Conservation (phyloP, 2,113 vertebrate species). For the Pygoscelis adeliae region DNA sequence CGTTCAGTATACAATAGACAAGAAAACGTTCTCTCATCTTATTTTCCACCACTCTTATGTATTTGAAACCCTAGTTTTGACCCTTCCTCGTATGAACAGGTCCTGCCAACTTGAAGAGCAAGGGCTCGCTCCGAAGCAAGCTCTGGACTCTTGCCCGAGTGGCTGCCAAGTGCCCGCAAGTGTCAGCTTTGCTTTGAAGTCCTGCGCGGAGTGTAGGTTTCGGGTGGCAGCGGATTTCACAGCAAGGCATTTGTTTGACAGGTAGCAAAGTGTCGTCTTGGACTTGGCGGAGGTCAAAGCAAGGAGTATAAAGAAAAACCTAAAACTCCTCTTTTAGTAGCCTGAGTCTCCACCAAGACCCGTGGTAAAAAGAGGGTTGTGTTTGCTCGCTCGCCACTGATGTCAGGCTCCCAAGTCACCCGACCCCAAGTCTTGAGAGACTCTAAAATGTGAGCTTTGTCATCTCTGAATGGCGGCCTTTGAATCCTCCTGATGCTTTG, state of each 20-base stretch:
- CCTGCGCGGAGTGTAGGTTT: accelerated
- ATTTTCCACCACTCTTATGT: accelerated
- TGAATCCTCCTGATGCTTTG: neutral
- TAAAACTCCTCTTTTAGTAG: neutral
- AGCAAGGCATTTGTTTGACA: no score
- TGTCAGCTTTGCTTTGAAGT: neutral
- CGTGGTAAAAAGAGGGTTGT: neutral
- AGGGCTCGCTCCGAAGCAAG: neutral
- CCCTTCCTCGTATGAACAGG: neutral
- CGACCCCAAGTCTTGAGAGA: neutral
- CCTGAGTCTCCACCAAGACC: neutral
- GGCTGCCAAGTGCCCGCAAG: neutral
- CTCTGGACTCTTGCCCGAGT: neutral
- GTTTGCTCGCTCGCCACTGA: neutral
- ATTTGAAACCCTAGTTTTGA: neutral
- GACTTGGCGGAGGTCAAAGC: neutral
- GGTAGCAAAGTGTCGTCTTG: neutral
- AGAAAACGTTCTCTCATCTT: neutral
- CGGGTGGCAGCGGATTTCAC: neutral
- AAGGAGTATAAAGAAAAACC: neutral
- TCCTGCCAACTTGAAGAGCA: neutral
- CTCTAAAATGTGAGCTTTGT: neutral
- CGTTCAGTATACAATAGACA: accelerated
- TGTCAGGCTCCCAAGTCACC: neutral
- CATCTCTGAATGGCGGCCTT: neutral